Percentiles rank a stretch among this genome's conserved stretches.
These are phyloP conservation scores for Sebastes aleutianus DNA, from an alignment of 2,797 vertebrate genomes.

Conservation along the genomic window DNA sequence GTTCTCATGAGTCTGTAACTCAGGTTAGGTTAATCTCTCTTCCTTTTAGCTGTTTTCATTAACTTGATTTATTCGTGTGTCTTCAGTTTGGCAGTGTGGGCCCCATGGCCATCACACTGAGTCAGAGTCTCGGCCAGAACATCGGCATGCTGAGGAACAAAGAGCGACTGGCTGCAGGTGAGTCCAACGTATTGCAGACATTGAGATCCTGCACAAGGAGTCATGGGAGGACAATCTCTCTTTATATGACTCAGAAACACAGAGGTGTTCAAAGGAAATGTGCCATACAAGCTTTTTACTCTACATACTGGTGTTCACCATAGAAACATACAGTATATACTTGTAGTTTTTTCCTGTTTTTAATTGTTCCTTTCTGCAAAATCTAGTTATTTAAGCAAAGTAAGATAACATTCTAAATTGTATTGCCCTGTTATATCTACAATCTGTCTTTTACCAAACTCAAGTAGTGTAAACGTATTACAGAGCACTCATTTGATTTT, in stretches of 20 bases:
- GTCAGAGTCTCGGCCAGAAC: constrained; percentile 96
- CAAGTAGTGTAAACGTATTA: neutral
- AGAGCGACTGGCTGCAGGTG: constrained; percentile 88
- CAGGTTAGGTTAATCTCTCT: neutral
- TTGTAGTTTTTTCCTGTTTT: no score
- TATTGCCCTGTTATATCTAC: neutral
- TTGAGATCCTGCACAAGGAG: neutral
- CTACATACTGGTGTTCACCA: neutral
- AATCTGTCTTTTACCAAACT: neutral
- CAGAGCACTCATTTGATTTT: neutral
- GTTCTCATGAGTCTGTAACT: neutral
- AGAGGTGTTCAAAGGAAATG: neutral
- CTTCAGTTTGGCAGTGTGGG: constrained; percentile 91
- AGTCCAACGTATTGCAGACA: neutral
- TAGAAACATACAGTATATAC: no score
- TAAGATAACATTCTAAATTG: neutral
- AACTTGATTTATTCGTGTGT: constrained; percentile 7
- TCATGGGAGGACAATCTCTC: neutral
- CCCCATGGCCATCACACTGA: constrained; percentile 92
- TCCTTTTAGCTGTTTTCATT: neutral
- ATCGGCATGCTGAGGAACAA: constrained; percentile 98
- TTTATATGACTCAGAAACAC: neutral
- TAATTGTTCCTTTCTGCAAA: neutral
- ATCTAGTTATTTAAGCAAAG: neutral
- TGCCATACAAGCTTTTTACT: neutral